phyloP scores from a whole-genome alignment of 2,113 vertebrate genomes.

The Carettochelys insculpta region DNA sequence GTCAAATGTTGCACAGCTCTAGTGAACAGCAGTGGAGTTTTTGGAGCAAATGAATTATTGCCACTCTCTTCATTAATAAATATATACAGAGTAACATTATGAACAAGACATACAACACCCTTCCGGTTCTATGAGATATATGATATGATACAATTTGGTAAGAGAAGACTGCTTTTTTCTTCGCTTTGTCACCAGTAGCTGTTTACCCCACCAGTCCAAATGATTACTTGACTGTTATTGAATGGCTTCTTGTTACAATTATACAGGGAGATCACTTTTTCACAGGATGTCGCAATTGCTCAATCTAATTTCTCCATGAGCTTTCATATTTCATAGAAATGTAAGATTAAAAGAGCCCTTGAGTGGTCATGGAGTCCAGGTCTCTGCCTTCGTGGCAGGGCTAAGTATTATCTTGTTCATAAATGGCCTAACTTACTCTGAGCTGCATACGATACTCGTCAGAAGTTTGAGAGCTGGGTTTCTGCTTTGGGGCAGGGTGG shows the following conservation, averaged over 20 bases:
- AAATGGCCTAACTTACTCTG: no score
- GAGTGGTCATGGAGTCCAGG: no score
- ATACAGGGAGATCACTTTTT: neutral
- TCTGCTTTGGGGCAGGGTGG: no score
- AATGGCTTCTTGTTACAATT: neutral
- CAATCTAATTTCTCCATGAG: neutral
- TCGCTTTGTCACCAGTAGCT: neutral
- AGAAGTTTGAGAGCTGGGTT: no score
- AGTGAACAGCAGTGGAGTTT: neutral
- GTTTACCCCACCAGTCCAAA: neutral
- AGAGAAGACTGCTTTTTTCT: no score
- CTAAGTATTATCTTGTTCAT: no score
- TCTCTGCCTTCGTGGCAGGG: no score
- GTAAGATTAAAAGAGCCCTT: no score
- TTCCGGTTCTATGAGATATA: no score
- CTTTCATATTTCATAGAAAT: neutral
- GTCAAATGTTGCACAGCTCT: neutral
- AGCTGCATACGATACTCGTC: no score
- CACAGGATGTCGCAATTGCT: neutral
- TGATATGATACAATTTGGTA: no score
- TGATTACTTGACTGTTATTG: neutral
- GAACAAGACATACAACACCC: neutral
- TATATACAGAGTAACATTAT: neutral
- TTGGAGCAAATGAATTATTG: neutral
- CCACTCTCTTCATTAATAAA: neutral